Evolutionary conservation across 1,140 invertebrate genomes (phyloP).

Genomic region (Penaeus vannamei): DNA sequence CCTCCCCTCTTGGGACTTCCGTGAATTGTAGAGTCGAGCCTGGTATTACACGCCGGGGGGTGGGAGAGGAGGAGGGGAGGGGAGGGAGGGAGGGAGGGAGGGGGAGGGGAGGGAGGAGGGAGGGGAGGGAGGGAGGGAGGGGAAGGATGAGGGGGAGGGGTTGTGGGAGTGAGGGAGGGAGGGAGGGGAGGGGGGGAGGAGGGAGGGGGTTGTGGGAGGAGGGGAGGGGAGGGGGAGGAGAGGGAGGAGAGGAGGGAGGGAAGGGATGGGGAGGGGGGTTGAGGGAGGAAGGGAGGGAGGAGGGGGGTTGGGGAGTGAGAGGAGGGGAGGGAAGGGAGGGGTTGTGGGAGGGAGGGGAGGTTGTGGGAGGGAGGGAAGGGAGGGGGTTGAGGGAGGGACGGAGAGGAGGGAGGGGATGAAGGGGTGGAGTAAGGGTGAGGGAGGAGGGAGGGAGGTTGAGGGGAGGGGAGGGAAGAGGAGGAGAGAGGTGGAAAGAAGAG

Average conservation of each 20-base stretch:
- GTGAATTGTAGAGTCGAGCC: conserved; percentile 60
- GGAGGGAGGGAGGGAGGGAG: not conserved
- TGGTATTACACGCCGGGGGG: conserved; percentile 52
- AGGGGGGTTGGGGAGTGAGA: not conserved
- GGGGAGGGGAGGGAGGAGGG: not conserved
- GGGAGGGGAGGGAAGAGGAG: no score
- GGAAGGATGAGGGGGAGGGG: not conserved
- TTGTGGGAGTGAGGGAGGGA: not conserved
- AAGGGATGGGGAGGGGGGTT: not conserved
- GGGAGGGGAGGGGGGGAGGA: not conserved
- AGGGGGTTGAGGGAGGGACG: no score
- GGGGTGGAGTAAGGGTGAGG: no score
- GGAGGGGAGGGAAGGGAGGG: not conserved
- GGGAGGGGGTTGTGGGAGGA: no score
- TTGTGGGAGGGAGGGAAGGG: no score
- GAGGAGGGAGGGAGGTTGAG: no score
- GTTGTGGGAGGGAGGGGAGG: no score
- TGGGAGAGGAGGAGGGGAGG: not conserved
- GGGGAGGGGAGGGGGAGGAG: not conserved
- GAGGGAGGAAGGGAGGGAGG: not conserved
- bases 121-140: not conserved
- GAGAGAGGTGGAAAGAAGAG: no score
- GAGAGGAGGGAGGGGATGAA: no score
- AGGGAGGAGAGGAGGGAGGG: not conserved
- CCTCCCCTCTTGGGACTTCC: conserved; percentile 27